Evolutionary conservation across 2,797 vertebrate genomes (phyloP), one percentile per base, ranked within the genome.

Genomic region (Enteromius afrohamiltoni): DNA sequence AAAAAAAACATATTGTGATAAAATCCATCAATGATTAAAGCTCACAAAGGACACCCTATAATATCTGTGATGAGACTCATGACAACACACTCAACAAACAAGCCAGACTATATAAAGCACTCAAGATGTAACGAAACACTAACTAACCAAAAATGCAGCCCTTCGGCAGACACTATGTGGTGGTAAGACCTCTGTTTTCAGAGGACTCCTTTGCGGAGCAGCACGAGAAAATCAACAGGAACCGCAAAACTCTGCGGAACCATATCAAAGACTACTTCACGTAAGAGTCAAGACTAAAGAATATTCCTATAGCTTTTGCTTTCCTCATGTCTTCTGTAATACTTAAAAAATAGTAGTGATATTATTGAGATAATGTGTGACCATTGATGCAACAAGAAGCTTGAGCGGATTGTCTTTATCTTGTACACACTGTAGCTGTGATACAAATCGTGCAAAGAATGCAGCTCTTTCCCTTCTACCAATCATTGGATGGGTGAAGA

Each of bases 401-500:
- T 31, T 29, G 7, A 79, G 45, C 3, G 16, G 69, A 69, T 42
- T 80, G 29, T 42, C 29, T 80, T 58, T 58, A 55, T 58, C 29
- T 42, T 67, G 42, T 67, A 37, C 37, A 34, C 45, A 67, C 3
- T 80, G 49, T 16, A 99, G 98, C 26, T 99, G 96, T 64, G 94
- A 96, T 4, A 34, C 90, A 51, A 91, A 93, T 85, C 96, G 93
- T 79, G 94, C 86, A 74, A 97, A 96, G 93, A 96, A 87, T 40
- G 89, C 91, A 1, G 93, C 88, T 6, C 87, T 96, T 19, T 90
- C 93, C 11, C 90, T 98, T 9, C 91, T 99, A 77, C 98, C 98
- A 0, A 2, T 98, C 0, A 31, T 94, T 29, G 92, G 95, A 0
- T 99, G 98, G 98, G 71, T 99, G 78, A 97, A 95, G 23, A 92